Conservation (phyloP, 2,888 invertebrate species). For the Erebia epiphron region DNA sequence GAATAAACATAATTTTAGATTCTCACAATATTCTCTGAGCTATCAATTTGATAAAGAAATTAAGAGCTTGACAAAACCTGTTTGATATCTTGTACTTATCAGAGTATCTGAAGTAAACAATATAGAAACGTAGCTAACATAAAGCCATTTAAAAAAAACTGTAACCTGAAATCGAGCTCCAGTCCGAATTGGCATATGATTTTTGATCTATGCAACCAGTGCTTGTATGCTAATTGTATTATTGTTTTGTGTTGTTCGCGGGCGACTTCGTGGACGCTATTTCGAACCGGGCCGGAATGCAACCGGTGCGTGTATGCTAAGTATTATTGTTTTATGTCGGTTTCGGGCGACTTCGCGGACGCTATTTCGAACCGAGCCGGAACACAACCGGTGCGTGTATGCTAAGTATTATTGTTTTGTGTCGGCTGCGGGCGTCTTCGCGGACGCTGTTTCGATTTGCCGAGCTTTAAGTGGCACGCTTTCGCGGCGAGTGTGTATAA, state of each 20-base stretch:
- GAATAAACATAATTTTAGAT: too few relatives aligned
- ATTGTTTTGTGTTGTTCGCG: too few relatives aligned
- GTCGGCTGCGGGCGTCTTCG: slow-evolving; percentile 43
- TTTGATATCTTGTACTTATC: too few relatives aligned
- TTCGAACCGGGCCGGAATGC: not conserved
- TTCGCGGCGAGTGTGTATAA: slow-evolving; percentile 44
- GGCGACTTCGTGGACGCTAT: too few relatives aligned
- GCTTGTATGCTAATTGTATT: too few relatives aligned
- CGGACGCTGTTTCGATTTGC: slow-evolving; percentile 57
- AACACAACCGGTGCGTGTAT: slow-evolving; percentile 1
- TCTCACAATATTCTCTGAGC: not conserved
- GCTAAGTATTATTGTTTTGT: slow-evolving; percentile 24
- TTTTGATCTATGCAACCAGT: not conserved
- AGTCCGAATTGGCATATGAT: too few relatives aligned
- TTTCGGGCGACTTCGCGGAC: slow-evolving; percentile 46
- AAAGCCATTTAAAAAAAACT: too few relatives aligned
- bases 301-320: not conserved
- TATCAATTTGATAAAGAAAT: not conserved
- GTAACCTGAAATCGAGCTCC: too few relatives aligned
- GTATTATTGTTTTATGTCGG: slow-evolving; percentile 34
- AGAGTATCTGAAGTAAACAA: too few relatives aligned
- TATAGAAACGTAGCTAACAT: too few relatives aligned
- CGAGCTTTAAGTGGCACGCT: slow-evolving; percentile 59
- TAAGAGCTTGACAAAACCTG: not conserved
- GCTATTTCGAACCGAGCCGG: slow-evolving; percentile 47